Percentiles rank a stretch among this genome's conserved stretches.
Evolutionary conservation across 2,113 vertebrate species (phyloP).

Genomic region (Charina bottae): DNA sequence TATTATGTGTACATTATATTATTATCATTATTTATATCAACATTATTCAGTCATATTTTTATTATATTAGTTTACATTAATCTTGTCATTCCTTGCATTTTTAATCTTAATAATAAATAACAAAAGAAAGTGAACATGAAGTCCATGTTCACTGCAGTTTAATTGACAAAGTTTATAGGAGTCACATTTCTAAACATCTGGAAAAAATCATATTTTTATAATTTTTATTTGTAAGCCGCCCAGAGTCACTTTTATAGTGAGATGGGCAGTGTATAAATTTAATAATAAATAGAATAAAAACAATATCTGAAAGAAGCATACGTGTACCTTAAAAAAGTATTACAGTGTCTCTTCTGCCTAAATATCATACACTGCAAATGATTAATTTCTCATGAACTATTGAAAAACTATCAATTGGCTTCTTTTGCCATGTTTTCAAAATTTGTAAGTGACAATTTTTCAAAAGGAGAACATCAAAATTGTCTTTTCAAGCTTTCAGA

Average conservation of each 20-base stretch:
- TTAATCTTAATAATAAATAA: background rate
- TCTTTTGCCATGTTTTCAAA: slow-evolving; percentile 52
- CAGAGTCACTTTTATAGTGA: no score
- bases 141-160: background rate
- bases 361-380: slow-evolving; percentile 33
- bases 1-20: background rate
- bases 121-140: background rate
- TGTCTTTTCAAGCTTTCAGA: slow-evolving; percentile 58
- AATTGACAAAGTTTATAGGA: background rate
- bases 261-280: no score
- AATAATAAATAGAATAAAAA: no score
- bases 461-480: slow-evolving; percentile 67
- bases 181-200: slow-evolving; percentile 32
- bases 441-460: slow-evolving; percentile 63
- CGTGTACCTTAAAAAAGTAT: background rate
- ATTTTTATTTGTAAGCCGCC: no score
- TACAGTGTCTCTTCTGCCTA: slow-evolving; percentile 20
- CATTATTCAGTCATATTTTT: background rate
- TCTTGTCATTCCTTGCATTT: background rate
- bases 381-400: slow-evolving; percentile 39
- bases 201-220: background rate
- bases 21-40: no score
- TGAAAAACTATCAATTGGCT: slow-evolving; percentile 49
- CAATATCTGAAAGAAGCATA: slow-evolving; percentile 1
- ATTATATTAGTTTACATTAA: background rate